These are phyloP conservation scores for Colossoma macropomum DNA, from an alignment of 2,113 vertebrate species.

Conservation along the genomic window DNA sequence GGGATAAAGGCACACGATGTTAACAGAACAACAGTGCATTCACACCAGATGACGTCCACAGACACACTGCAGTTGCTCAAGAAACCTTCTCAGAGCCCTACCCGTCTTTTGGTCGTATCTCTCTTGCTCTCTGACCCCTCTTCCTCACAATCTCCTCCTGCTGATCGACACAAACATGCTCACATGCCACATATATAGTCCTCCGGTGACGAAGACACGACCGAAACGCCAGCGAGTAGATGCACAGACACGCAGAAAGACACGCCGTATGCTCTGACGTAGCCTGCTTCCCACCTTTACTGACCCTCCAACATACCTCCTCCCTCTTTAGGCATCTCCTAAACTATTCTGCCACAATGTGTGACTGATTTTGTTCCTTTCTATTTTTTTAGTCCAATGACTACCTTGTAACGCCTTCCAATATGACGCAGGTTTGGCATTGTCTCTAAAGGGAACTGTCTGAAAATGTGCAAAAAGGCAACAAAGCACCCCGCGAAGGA, in stretches of 20 bases:
- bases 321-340: slow-evolving; percentile 25
- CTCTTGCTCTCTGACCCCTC: slow-evolving; percentile 19
- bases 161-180: slow-evolving; percentile 24
- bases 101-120: neutral
- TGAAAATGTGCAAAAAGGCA: slow-evolving; percentile 53
- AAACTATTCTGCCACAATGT: slow-evolving; percentile 49
- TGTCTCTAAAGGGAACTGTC: slow-evolving; percentile 83
- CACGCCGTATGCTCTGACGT: neutral
- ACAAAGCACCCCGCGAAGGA: slow-evolving; percentile 25
- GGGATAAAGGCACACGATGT: neutral
- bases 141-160: slow-evolving; percentile 6
- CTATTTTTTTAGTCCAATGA: slow-evolving; percentile 73
- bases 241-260: slow-evolving; percentile 18
- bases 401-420: slow-evolving; percentile 89
- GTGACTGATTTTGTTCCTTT: slow-evolving; percentile 51
- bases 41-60: slow-evolving; percentile 21
- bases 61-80: slow-evolving; percentile 20
- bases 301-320: slow-evolving; percentile 14
- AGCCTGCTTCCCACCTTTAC: slow-evolving; percentile 18
- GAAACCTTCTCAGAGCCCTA: slow-evolving; percentile 16
- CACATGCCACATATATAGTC: slow-evolving; percentile 21
- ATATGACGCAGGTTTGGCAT: slow-evolving; percentile 95
- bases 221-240: slow-evolving; percentile 10
- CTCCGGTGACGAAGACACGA: slow-evolving; percentile 30
- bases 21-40: slow-evolving; percentile 36